These are phyloP conservation scores for Paramormyrops kingsleyae DNA, from an alignment of 2,113 vertebrate species.

Conservation along the genomic window DNA sequence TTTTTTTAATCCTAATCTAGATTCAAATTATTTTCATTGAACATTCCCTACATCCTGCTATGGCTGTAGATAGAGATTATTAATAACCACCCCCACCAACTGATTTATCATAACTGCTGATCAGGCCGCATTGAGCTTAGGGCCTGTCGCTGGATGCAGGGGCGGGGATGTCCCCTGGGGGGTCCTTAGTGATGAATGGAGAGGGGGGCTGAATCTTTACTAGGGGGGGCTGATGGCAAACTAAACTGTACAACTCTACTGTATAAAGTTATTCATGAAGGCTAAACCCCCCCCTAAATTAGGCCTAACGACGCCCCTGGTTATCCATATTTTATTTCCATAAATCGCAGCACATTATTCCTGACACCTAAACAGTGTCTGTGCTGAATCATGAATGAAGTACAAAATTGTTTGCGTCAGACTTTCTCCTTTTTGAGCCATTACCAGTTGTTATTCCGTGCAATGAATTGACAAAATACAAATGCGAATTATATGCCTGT, in stretches of 20 bases:
- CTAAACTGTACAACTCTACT: no score
- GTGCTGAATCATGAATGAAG: not conserved
- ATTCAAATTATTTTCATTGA: not conserved
- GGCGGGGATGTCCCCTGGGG: no score
- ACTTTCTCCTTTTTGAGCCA: not conserved
- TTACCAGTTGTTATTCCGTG: not conserved
- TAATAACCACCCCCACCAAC: not conserved
- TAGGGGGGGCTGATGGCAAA: no score
- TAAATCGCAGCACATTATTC: not conserved
- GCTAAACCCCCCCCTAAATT: no score
- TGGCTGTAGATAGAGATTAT: not conserved
- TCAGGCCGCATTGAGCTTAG: not conserved
- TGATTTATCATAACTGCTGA: not conserved
- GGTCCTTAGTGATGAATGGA: not conserved
- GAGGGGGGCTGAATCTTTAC: not conserved
- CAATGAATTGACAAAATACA: not conserved
- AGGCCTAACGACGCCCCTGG: no score
- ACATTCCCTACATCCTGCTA: not conserved
- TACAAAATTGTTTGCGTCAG: not conserved
- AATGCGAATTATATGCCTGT: not conserved
- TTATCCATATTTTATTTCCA: not conserved
- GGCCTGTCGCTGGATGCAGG: not conserved
- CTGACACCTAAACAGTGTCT: not conserved
- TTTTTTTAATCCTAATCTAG: not conserved
- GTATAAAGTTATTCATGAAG: not conserved